Conservation (phyloP, 2,113 vertebrate genomes). For the Rhinichthys klamathensis region DNA sequence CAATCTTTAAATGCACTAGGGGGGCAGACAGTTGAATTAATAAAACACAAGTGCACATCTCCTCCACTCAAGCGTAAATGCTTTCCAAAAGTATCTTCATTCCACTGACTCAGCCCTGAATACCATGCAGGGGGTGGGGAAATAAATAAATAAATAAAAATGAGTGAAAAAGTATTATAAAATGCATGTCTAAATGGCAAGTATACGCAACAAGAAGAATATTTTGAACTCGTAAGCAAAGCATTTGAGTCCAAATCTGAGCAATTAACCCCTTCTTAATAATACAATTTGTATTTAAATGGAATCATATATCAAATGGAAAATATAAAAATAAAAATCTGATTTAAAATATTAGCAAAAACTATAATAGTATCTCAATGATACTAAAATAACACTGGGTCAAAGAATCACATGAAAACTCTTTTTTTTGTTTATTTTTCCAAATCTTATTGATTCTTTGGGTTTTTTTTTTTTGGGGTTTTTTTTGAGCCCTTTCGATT, state of each 20-base stretch:
- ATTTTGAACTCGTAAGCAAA: neutral
- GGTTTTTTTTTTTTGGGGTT: too few species aligned
- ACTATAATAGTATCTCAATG: neutral
- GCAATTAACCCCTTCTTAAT: neutral
- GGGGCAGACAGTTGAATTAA: constrained; percentile 36
- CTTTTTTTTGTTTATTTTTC: too few species aligned
- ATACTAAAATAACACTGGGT: neutral
- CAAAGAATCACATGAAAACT: too few species aligned
- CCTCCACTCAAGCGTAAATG: constrained; percentile 12
- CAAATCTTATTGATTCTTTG: too few species aligned
- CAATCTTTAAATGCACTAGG: neutral
- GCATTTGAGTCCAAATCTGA: neutral
- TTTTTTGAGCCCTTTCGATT: too few species aligned
- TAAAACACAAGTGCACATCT: constrained; percentile 37
- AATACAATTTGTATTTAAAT: neutral
- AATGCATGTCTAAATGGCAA: neutral
- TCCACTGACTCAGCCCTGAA: constrained; percentile 44
- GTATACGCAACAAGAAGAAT: too few species aligned
- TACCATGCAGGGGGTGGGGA: neutral
- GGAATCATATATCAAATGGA: neutral
- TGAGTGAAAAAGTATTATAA: neutral
- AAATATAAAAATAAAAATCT: neutral
- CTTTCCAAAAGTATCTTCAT: constrained; percentile 37
- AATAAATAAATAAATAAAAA: neutral
- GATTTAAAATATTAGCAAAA: neutral